Conservation (phyloP, 2,113 vertebrate species). For the Lampris incognitus region DNA sequence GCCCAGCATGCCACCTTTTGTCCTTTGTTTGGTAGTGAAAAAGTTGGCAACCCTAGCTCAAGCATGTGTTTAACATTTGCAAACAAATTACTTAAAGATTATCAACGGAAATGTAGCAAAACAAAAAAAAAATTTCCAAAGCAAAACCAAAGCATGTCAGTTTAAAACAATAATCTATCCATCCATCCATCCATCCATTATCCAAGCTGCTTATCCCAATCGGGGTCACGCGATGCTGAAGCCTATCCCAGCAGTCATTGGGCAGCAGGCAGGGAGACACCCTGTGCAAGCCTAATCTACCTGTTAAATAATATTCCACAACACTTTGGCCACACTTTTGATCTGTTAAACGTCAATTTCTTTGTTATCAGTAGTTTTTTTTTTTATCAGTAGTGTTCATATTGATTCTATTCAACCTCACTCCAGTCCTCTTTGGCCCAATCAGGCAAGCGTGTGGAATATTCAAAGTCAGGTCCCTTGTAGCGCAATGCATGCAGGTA, state of each 20-base stretch:
- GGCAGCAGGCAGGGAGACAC: no score
- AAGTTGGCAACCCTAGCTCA: neutral
- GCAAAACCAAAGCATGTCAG: neutral
- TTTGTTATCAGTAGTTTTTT: neutral
- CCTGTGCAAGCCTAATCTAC: no score
- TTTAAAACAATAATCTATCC: no score
- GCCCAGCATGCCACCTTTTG: no score
- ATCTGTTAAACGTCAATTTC: neutral
- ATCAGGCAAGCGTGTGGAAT: conserved; percentile 87
- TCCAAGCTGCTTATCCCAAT: no score
- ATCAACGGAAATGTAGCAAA: neutral
- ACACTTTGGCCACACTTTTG: neutral
- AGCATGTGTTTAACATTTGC: neutral
- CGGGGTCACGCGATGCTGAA: no score
- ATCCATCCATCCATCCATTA: no score
- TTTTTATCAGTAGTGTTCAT: neutral
- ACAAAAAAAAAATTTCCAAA: neutral
- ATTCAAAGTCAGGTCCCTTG: conserved; percentile 94
- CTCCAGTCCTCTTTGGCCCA: conserved; percentile 95
- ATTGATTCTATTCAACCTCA: conserved; percentile 60
- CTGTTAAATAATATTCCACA: neutral
- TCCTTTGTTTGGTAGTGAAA: no score
- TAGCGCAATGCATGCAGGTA: conserved; percentile 94
- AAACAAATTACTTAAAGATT: neutral
- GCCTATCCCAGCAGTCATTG: no score